Evolutionary conservation across 2,797 vertebrate genomes (phyloP).

Genomic region (Pseudochromis fuscus): DNA sequence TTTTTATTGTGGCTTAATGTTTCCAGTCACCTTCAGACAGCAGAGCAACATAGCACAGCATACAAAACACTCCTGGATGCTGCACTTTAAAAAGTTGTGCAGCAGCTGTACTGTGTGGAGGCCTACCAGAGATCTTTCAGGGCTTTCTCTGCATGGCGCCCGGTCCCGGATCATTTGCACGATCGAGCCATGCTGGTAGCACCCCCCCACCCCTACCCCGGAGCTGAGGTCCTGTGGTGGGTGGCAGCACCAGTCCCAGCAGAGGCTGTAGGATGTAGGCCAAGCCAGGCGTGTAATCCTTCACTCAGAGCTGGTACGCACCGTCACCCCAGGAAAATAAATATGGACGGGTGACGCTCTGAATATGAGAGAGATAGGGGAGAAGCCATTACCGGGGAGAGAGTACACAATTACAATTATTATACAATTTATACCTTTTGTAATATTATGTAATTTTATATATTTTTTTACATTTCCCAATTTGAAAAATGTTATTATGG

Average conservation of each 20-base stretch:
- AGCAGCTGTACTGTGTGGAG: background rate
- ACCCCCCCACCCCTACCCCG: no score
- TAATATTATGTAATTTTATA: no score
- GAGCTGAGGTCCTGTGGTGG: slow-evolving; percentile 64
- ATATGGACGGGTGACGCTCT: slow-evolving; percentile 62
- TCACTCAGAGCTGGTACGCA: slow-evolving; percentile 69
- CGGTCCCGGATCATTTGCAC: slow-evolving; percentile 82
- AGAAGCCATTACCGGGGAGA: slow-evolving; percentile 32
- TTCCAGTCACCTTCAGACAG: background rate
- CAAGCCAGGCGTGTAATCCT: slow-evolving; percentile 78
- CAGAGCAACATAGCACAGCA: background rate
- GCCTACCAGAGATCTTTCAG: background rate
- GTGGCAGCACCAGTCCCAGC: slow-evolving; percentile 68
- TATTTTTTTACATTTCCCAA: slow-evolving; percentile 1
- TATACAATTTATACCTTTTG: background rate
- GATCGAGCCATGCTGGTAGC: slow-evolving; percentile 79
- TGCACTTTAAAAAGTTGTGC: slow-evolving; percentile 17
- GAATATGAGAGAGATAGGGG: slow-evolving; percentile 54
- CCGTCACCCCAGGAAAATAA: slow-evolving; percentile 72
- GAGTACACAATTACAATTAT: slow-evolving; percentile 21
- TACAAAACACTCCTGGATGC: no score
- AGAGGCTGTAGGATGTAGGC: slow-evolving; percentile 70
- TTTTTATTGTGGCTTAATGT: background rate
- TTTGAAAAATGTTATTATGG: no score
- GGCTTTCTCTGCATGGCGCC: slow-evolving; percentile 73